phyloP scores from a whole-genome alignment of 1,140 invertebrate species.

The Micrasema longulum region DNA sequence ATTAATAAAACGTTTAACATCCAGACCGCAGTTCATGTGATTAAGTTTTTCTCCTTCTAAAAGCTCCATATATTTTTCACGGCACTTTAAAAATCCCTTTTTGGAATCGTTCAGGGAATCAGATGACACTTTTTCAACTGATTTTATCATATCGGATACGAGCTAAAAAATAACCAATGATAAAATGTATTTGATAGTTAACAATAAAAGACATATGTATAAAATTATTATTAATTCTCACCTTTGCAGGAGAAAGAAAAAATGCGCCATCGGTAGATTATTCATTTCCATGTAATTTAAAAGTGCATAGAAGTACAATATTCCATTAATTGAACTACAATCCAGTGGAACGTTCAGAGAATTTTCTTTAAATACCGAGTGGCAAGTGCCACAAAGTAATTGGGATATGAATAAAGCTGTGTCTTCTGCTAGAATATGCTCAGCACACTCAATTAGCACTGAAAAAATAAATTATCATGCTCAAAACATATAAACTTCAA shows the following conservation, averaged over 20 bases:
- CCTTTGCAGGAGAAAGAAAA: slow-evolving; percentile 37
- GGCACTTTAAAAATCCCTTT: slow-evolving; percentile 38
- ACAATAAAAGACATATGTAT: neutral
- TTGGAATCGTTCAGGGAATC: slow-evolving; percentile 36
- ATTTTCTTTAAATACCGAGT: slow-evolving; percentile 27
- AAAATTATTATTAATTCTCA: slow-evolving; percentile 3
- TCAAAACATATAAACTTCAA: too few relatives aligned
- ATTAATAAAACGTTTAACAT: slow-evolving; percentile 46
- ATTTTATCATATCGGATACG: slow-evolving; percentile 42
- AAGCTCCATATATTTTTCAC: slow-evolving; percentile 43
- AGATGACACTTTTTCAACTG: slow-evolving; percentile 14
- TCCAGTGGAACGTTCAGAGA: slow-evolving; percentile 43
- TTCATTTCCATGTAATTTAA: slow-evolving; percentile 46
- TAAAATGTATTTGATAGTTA: too few relatives aligned
- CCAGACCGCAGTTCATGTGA: slow-evolving; percentile 42
- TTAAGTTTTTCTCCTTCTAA: slow-evolving; percentile 50
- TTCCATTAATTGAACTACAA: slow-evolving; percentile 35
- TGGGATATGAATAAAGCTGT: slow-evolving; percentile 50
- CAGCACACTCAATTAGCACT: slow-evolving; percentile 47
- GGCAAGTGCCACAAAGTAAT: slow-evolving; percentile 36
- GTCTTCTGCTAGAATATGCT: slow-evolving; percentile 45
- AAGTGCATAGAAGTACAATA: slow-evolving; percentile 50
- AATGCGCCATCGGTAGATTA: slow-evolving; percentile 46
- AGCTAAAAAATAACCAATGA: slow-evolving; percentile 42
- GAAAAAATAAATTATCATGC: too few relatives aligned